Percentiles rank a stretch among this genome's conserved stretches.
Conservation (phyloP, 2,888 invertebrate genomes). For the Coecobrya sp. region DNA sequence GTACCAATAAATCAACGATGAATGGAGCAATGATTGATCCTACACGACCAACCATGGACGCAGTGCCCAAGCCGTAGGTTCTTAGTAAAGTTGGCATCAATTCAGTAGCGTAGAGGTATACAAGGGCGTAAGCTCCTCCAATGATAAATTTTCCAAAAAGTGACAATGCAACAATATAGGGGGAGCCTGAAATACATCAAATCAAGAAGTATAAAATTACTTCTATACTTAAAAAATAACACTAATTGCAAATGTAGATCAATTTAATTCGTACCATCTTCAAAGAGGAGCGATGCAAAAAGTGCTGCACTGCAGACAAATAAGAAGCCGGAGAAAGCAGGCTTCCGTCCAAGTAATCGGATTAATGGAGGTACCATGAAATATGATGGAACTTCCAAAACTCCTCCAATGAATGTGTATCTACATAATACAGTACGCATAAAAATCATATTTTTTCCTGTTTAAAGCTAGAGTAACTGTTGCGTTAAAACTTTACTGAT, state of each 20-base stretch:
- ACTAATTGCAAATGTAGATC: not conserved
- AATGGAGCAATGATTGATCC: constrained; percentile 85
- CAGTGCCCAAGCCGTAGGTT: constrained; percentile 85
- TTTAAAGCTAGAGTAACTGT: no score
- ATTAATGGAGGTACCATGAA: constrained; percentile 86
- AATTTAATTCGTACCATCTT: constrained; percentile 71
- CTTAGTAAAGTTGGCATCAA: constrained; percentile 85
- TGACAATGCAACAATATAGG: constrained; percentile 80
- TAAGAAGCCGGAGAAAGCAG: constrained; percentile 84
- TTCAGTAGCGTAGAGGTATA: constrained; percentile 86
- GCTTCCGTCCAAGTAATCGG: constrained; percentile 82
- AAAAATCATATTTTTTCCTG: no score
- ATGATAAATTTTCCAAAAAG: constrained; percentile 85
- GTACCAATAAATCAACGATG: constrained; percentile 84
- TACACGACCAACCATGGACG: constrained; percentile 85
- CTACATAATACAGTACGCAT: no score
- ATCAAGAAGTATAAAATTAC: not conserved
- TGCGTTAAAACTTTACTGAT: no score
- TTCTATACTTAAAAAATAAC: not conserved
- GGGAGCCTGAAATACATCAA: constrained; percentile 79
- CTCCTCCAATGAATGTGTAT: constrained; percentile 85
- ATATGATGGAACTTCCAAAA: constrained; percentile 86
- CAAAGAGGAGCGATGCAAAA: constrained; percentile 82
- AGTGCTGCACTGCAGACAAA: constrained; percentile 83
- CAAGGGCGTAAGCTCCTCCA: constrained; percentile 85